Base-by-base conservation (phyloP, 2,888 invertebrate species). In the Serripes groenlandicus region DNA sequence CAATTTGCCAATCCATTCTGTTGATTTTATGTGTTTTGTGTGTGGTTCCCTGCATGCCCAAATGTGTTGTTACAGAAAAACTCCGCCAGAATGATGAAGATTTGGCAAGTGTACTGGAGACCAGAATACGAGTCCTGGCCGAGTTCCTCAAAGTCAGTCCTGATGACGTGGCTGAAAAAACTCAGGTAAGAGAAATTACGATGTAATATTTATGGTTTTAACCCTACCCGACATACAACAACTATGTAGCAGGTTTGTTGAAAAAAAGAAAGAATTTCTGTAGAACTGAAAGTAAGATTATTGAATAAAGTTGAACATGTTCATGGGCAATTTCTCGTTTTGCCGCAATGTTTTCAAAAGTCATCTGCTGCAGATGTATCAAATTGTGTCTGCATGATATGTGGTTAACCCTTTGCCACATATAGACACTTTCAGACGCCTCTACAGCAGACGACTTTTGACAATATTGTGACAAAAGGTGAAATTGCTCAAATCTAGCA, bases 111-210 rank as follows among this genome's bases (percentile, higher is more conserved):
- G 96, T 97, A 64, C 94, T 97, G 87, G 95, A 96, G 78, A 97
- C 97, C 93, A 97, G 97, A 93, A 96, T 97, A 92, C 95, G 96
- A 89, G 95, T 97, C 85, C 96, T 97, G 88, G 97, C 97, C 85
- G 97, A 97, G 93, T 96, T 97, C 93, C 96, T 97, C 92, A 96
- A 97, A 94, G 96, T 97, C 93, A 97, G 97, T 74, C 95, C 82
- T 3, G 37, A 78, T 26, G 79, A 82, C 21, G 75, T 79, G 2
- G 58, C 84, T 5, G 78, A 79, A 3, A 78, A 76, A 75, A 76
- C 81, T 4, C 79, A 86, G 85, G 86, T 87, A 54, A 34, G 79
- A 21, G n/a, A n/a, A n/a, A n/a, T n/a, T n/a, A n/a, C n/a, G n/a
- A n/a, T n/a, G n/a, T n/a, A n/a, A n/a, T n/a, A n/a, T n/a, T n/a